Evolutionary conservation across 2,797 vertebrate species (phyloP).

Genomic region (Mastacembelus armatus): DNA sequence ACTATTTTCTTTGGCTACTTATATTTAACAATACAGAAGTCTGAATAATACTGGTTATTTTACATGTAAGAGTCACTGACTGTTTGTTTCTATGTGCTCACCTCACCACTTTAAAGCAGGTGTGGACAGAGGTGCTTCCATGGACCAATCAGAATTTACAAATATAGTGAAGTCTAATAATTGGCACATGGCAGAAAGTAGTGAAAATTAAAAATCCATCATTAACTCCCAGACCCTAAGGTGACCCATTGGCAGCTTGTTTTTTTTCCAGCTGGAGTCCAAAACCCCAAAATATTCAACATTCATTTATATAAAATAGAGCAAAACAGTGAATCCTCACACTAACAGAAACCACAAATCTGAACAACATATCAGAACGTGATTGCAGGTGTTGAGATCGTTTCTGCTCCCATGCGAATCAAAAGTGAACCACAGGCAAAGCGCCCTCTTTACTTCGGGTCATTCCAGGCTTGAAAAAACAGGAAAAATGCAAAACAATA

Average conservation of each 20-base stretch:
- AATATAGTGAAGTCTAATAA: background rate
- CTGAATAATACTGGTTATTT: no score
- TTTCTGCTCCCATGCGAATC: slow-evolving; percentile 1
- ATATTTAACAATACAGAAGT: no score
- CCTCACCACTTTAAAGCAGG: no score
- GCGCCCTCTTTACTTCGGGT: slow-evolving; percentile 9
- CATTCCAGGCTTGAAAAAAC: slow-evolving; percentile 35
- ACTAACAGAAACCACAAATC: background rate
- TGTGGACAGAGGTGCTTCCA: slow-evolving; percentile 1
- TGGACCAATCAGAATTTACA: slow-evolving; percentile 3
- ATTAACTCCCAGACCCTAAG: background rate
- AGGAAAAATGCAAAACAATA: slow-evolving; percentile 55
- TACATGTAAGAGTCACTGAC: no score
- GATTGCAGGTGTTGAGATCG: background rate
- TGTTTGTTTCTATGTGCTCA: no score
- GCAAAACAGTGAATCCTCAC: slow-evolving; percentile 4
- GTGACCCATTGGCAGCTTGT: background rate
- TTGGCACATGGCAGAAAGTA: background rate
- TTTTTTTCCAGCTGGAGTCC: background rate
- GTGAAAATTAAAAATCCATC: no score
- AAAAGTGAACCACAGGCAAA: background rate
- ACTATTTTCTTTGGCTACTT: no score
- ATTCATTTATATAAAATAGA: background rate
- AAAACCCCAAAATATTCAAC: background rate
- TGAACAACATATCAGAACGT: slow-evolving; percentile 12